Conservation (phyloP, 2,888 invertebrate species). For the Andricus curvator region DNA sequence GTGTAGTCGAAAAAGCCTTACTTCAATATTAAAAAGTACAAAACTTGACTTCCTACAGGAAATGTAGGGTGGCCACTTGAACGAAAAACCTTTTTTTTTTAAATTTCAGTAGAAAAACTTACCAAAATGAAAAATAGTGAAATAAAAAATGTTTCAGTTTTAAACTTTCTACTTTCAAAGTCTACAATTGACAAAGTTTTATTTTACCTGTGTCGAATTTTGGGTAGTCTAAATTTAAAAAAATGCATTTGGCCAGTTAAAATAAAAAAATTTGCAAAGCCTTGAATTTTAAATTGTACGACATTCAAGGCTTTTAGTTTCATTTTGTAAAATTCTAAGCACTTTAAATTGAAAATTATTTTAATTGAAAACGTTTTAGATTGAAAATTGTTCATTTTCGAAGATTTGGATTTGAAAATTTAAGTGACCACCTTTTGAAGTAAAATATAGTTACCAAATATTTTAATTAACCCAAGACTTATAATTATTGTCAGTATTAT, state of each 20-base stretch:
- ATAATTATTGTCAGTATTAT: constrained; percentile 10
- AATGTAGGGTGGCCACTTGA: not conserved
- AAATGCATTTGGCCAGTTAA: too few relatives aligned
- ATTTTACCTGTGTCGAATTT: too few relatives aligned
- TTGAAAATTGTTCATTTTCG: not conserved
- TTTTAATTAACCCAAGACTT: constrained; percentile 1
- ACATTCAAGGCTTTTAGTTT: not conserved
- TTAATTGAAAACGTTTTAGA: not conserved
- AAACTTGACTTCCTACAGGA: not conserved
- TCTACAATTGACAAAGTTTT: too few relatives aligned
- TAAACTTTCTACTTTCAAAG: too few relatives aligned
- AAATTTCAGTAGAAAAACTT: not conserved
- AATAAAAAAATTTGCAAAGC: too few relatives aligned
- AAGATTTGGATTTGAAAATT: not conserved
- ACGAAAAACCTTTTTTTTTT: not conserved
- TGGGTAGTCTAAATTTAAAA: too few relatives aligned
- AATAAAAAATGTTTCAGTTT: too few relatives aligned
- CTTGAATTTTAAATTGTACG: not conserved
- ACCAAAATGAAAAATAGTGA: too few relatives aligned
- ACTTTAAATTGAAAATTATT: not conserved
- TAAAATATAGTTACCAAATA: constrained; percentile 18
- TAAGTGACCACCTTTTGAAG: not conserved
- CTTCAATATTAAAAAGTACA: not conserved
- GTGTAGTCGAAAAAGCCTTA: not conserved
- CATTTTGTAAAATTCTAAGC: not conserved